Percentiles rank a stretch among this genome's conserved stretches.
Conservation (phyloP, 35 echinoderm and acorn worm species). For the Apostichopus californicus region DNA sequence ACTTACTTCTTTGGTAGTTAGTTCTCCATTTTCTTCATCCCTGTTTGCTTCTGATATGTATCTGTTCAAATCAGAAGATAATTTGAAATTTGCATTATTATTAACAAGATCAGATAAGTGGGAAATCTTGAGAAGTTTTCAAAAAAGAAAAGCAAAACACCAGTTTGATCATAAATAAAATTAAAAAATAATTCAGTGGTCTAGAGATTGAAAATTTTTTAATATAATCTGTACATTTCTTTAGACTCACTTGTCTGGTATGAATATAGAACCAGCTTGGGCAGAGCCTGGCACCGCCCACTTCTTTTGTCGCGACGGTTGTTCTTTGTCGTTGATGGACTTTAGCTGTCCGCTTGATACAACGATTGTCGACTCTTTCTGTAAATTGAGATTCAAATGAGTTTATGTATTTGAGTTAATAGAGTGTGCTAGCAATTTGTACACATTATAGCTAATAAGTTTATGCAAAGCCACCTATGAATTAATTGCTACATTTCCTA, state of each 20-base stretch:
- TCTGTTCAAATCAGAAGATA: slow-evolving; percentile 32
- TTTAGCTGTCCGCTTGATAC: slow-evolving; percentile 88
- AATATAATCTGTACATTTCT: background rate
- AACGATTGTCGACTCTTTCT: slow-evolving; percentile 94
- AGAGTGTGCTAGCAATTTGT: too few relatives aligned
- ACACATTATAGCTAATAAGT: too few relatives aligned
- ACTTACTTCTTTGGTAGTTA: slow-evolving; percentile 84
- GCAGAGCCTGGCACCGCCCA: slow-evolving; percentile 85
- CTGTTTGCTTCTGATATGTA: slow-evolving; percentile 76
- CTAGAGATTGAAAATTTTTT: background rate
- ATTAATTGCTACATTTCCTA: too few relatives aligned
- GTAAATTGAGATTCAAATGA: background rate
- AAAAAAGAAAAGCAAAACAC: too few relatives aligned
- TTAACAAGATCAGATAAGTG: too few relatives aligned
- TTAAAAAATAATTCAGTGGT: too few relatives aligned
- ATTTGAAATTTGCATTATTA: too few relatives aligned
- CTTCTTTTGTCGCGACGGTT: slow-evolving; percentile 92
- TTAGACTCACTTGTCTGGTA: slow-evolving; percentile 82
- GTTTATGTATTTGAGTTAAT: too few relatives aligned
- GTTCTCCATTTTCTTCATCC: slow-evolving; percentile 97
- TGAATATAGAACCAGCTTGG: slow-evolving; percentile 80
- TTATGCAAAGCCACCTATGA: too few relatives aligned
- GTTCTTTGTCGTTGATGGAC: slow-evolving; percentile 85
- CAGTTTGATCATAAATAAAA: background rate
- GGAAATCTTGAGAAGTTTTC: too few relatives aligned